Percentiles rank a stretch among this genome's conserved stretches.
phyloP scores from a whole-genome alignment of 1,140 invertebrate genomes.

The Drosophila burlai region DNA sequence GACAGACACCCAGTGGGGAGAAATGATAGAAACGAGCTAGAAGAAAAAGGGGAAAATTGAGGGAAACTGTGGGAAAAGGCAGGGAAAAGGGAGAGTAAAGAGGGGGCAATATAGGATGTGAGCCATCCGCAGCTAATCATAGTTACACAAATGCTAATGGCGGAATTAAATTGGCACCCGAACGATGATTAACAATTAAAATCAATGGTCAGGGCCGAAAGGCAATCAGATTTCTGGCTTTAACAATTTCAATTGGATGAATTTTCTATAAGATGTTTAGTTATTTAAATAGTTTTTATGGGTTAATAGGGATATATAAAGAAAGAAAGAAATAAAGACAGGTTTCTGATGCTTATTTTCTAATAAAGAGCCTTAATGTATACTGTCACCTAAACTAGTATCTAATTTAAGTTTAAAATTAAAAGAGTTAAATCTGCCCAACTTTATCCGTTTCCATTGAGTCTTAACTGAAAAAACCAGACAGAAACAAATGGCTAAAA shows the following conservation, averaged over 20 bases:
- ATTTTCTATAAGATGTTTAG: neutral
- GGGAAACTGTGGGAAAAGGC: neutral
- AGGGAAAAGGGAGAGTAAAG: neutral
- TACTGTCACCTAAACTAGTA: neutral
- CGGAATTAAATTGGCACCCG: constrained; percentile 27
- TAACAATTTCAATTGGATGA: neutral
- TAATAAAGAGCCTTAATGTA: neutral
- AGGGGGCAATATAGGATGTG: neutral
- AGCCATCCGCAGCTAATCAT: constrained; percentile 37
- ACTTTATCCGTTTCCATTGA: neutral
- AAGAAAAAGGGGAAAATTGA: neutral
- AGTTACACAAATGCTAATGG: constrained; percentile 41
- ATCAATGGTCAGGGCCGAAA: constrained; percentile 25
- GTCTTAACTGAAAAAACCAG: constrained; percentile 3
- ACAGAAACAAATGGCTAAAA: constrained; percentile 16
- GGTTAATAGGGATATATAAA: accelerated
- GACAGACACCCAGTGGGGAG: constrained; percentile 7
- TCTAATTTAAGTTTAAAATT: neutral
- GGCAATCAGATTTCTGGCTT: neutral
- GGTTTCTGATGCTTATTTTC: neutral
- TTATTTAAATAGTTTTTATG: neutral
- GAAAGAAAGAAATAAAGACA: too few relatives aligned
- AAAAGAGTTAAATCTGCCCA: too few relatives aligned
- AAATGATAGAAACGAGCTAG: neutral
- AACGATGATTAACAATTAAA: constrained; percentile 26